phyloP scores from a whole-genome alignment of 1,140 invertebrate genomes.

The Pseudomyrmex concolor region DNA sequence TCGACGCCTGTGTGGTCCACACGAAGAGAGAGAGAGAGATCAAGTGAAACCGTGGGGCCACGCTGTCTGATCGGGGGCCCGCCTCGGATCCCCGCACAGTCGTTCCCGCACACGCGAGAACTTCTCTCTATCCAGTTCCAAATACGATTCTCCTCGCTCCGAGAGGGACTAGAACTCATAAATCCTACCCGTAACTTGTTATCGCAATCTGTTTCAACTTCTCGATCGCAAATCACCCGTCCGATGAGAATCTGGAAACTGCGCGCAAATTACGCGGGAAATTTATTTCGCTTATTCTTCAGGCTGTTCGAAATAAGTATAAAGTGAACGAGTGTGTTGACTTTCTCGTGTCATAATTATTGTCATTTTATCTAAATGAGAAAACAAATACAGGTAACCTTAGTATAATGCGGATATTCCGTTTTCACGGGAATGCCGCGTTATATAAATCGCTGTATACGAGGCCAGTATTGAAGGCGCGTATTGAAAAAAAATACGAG shows the following conservation, averaged over 20 bases:
- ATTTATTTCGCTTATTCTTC: slow-evolving; percentile 29
- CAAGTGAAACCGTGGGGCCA: slow-evolving; percentile 77
- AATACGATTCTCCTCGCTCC: slow-evolving; percentile 45
- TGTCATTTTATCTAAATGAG: no score
- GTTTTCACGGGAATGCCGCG: no score
- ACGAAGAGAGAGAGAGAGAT: slow-evolving; percentile 59
- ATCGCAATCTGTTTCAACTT: slow-evolving; percentile 54
- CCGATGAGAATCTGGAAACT: slow-evolving; percentile 38
- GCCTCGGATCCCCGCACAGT: slow-evolving; percentile 67
- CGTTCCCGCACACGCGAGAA: slow-evolving; percentile 55
- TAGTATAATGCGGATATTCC: no score
- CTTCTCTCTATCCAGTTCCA: slow-evolving; percentile 55
- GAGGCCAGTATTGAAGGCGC: no score
- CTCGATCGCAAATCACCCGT: slow-evolving; percentile 55
- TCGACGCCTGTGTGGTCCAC: slow-evolving; percentile 64
- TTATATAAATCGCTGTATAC: no score
- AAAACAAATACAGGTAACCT: no score
- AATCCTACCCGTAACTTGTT: slow-evolving; percentile 52
- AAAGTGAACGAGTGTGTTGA: no score
- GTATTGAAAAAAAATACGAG: no score
- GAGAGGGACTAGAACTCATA: slow-evolving; percentile 41
- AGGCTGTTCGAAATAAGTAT: no score
- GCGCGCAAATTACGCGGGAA: slow-evolving; percentile 36
- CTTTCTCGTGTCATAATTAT: no score
- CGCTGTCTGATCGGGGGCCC: slow-evolving; percentile 76